Evolutionary conservation across 2,113 vertebrate species (phyloP).

Genomic region (Solea solea): DNA sequence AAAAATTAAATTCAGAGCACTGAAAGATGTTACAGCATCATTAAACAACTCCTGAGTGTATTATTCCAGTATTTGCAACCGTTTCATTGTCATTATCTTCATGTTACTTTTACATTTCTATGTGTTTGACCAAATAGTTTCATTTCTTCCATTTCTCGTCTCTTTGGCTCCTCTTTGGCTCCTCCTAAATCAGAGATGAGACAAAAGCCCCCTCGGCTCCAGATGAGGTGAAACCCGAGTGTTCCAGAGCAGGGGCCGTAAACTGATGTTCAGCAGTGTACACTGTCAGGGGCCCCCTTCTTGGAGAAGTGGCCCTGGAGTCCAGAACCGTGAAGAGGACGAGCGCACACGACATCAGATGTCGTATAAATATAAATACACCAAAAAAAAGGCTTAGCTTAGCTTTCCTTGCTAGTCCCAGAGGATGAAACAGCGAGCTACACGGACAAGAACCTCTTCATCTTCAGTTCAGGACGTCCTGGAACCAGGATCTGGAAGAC

Average conservation of each 20-base stretch:
- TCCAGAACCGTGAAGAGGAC: conserved; percentile 26
- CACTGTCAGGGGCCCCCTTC: conserved; percentile 23
- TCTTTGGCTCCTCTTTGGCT: conserved; percentile 16
- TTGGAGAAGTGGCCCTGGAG: conserved; percentile 12
- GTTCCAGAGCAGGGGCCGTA: conserved; percentile 39
- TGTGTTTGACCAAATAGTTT: no score
- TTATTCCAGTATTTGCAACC: no score
- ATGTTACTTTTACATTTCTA: no score
- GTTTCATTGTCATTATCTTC: no score
- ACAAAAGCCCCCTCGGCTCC: conserved; percentile 13
- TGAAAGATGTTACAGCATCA: no score
- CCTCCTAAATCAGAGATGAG: conserved; percentile 46
- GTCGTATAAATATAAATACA: conserved; percentile 23
- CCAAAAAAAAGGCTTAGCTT: conserved; percentile 42
- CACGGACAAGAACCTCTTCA: conserved; percentile 45
- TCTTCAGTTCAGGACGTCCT: conserved; percentile 31
- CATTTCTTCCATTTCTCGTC: neutral
- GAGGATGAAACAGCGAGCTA: conserved; percentile 53
- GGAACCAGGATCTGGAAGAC: conserved; percentile 37
- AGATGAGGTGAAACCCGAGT: conserved; percentile 61
- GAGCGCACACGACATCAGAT: neutral
- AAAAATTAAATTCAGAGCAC: no score
- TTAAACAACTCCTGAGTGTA: no score
- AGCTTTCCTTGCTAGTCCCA: conserved; percentile 60
- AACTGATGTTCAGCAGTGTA: conserved; percentile 48